Conservation (phyloP, 2,113 vertebrate species). For the Alethe castanea region DNA sequence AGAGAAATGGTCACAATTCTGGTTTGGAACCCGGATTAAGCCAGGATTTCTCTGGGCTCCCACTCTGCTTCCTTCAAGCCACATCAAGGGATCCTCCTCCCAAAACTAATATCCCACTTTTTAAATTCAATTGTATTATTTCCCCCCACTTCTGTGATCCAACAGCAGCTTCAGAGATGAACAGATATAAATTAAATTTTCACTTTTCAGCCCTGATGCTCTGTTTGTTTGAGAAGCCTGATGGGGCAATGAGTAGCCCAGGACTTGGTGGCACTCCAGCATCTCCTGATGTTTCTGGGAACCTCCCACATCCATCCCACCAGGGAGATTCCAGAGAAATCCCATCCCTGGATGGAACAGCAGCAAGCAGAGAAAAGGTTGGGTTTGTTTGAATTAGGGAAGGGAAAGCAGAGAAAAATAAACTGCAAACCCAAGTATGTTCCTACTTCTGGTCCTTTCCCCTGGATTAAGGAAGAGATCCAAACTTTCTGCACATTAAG, state of each 20-base stretch:
- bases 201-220: not conserved
- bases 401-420: constrained; percentile 47
- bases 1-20: not conserved
- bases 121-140: not conserved
- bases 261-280: not conserved
- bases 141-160: not conserved
- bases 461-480: not conserved
- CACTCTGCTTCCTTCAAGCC: not conserved
- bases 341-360: not conserved
- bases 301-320: not conserved
- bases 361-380: not conserved
- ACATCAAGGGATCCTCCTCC: not conserved
- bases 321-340: constrained; percentile 29
- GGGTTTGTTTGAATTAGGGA: constrained; percentile 44
- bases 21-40: not conserved
- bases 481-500: not conserved
- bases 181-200: constrained; percentile 34
- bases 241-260: not conserved
- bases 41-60: not conserved
- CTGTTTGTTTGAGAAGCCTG: not conserved
- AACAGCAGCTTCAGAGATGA: not conserved
- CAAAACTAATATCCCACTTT: not conserved
- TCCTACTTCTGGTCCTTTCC: not conserved
- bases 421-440: constrained; percentile 42
- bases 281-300: constrained; percentile 20